Evolutionary conservation across 37 sponge, comb jelly and placozoan genomes (phyloP).

Genomic region (Chondrosia reniformis): DNA sequence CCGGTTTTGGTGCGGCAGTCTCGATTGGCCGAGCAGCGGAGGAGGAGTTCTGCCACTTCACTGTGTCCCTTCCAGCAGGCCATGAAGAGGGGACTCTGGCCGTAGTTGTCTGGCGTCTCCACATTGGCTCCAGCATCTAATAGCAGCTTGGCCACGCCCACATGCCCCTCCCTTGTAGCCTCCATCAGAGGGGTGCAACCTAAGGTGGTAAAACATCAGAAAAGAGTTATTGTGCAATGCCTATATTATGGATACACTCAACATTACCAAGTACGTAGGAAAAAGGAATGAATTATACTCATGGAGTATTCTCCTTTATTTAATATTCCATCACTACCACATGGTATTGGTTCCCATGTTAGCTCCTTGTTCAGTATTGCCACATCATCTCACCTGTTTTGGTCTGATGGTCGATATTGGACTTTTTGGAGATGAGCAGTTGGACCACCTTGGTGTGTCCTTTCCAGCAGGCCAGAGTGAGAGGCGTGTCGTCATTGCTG

Average conservation of each 20-base stretch:
- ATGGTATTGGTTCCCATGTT: conserved; percentile 57
- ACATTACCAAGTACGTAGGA: too few species aligned
- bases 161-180: conserved; percentile 89
- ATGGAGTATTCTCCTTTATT: too few species aligned
- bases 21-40: conserved; percentile 86
- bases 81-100: conserved; percentile 98
- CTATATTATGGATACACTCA: too few species aligned
- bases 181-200: conserved; percentile 80
- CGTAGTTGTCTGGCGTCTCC: conserved; percentile 99
- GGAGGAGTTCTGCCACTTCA: conserved; percentile 85
- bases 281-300: too few species aligned
- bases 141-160: conserved; percentile 80
- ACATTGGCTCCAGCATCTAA: conserved; percentile 90
- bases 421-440: conserved; percentile 57
- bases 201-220: too few species aligned
- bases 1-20: conserved; percentile 98
- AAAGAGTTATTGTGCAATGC: too few species aligned
- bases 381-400: too few species aligned
- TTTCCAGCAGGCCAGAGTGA: conserved; percentile 96
- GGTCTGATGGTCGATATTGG: conserved; percentile 91
- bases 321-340: too few species aligned
- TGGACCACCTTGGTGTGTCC: conserved; percentile 82
- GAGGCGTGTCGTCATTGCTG: conserved; percentile 93
- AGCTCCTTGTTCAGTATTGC: too few species aligned
- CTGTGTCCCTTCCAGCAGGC: conserved; percentile 99